Percentiles rank a stretch among this genome's conserved stretches.
These are phyloP conservation scores for Chrysina gloriosa DNA, from an alignment of 2,888 invertebrate genomes.

Conservation along the genomic window DNA sequence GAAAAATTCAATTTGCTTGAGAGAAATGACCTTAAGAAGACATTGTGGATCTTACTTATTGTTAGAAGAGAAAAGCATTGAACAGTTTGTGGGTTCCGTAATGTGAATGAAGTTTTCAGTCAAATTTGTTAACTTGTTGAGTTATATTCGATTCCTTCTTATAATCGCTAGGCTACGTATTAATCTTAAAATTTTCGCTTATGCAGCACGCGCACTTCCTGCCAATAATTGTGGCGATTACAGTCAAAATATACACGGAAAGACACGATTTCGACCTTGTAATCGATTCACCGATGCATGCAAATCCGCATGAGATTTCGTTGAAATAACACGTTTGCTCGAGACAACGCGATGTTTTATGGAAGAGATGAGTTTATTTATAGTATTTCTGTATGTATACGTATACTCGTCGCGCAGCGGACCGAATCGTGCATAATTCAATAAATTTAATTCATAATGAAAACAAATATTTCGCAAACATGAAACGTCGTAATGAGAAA, in stretches of 20 bases:
- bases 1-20: too few relatives aligned
- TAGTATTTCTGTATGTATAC: background rate
- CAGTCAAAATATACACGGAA: background rate
- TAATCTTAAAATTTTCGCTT: too few relatives aligned
- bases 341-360: background rate
- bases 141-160: too few relatives aligned
- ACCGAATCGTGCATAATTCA: background rate
- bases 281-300: background rate
- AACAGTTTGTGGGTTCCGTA: too few relatives aligned
- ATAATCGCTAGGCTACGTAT: too few relatives aligned
- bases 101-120: too few relatives aligned
- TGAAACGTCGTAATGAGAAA: slow-evolving; percentile 14
- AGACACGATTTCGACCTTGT: background rate
- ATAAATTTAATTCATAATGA: slow-evolving; percentile 2
- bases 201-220: too few relatives aligned
- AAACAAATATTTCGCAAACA: slow-evolving; percentile 2
- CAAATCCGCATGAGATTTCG: background rate
- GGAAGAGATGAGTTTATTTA: slow-evolving; percentile 1
- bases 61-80: too few relatives aligned
- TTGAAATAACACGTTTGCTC: background rate
- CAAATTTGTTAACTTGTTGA: too few relatives aligned
- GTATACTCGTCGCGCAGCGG: background rate
- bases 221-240: too few relatives aligned
- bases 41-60: too few relatives aligned
- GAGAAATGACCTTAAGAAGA: too few relatives aligned